These are phyloP conservation scores for Pelusios castaneus DNA, from an alignment of 2,113 vertebrate species.

Conservation along the genomic window DNA sequence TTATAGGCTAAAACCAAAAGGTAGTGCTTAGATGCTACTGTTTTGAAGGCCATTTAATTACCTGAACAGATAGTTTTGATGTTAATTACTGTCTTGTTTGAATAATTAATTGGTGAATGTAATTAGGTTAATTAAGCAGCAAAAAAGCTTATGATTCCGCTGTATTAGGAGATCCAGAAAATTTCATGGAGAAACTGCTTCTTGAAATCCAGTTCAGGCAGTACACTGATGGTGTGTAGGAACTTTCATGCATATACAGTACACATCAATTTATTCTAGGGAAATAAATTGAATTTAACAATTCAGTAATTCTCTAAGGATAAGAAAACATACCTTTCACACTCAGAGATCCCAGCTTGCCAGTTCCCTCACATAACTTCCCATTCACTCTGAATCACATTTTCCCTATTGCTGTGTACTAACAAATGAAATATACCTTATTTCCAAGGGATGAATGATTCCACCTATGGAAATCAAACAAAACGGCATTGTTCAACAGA, in stretches of 20 bases:
- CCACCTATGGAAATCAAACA: conserved; percentile 21
- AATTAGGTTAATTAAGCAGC: conserved; percentile 16
- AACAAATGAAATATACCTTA: conserved; percentile 16
- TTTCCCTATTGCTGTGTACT: neutral
- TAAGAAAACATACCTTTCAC: conserved; percentile 50
- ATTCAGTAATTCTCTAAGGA: conserved; percentile 57
- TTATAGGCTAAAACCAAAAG: conserved; percentile 33
- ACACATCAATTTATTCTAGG: conserved; percentile 15
- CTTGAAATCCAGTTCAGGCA: neutral
- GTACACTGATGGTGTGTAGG: neutral
- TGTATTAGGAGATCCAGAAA: neutral
- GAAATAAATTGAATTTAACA: conserved; percentile 63
- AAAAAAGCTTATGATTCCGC: neutral
- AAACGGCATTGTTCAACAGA: neutral
- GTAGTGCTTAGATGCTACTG: neutral
- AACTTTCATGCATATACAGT: conserved; percentile 13
- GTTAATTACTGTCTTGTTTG: conserved; percentile 53
- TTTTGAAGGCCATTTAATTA: neutral
- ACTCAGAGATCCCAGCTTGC: conserved; percentile 20
- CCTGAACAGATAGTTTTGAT: neutral
- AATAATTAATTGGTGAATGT: conserved; percentile 33
- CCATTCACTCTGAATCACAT: conserved; percentile 35
- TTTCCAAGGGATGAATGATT: conserved; percentile 27
- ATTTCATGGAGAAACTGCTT: neutral
- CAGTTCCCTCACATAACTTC: conserved; percentile 31